Conservation (phyloP, 2,113 vertebrate species). For the Trematocara variabile region DNA sequence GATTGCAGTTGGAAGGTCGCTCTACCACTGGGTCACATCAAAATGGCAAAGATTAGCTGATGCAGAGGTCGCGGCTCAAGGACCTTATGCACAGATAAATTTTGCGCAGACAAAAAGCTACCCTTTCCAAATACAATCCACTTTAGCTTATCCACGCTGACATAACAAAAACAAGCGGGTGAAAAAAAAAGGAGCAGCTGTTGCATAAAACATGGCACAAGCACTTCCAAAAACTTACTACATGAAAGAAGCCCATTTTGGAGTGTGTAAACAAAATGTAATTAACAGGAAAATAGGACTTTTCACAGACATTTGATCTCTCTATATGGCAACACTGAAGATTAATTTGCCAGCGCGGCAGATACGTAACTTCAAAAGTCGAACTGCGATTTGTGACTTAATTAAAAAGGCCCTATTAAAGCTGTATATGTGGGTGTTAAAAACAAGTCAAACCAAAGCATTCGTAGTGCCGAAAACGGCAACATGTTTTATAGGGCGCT, state of each 20-base stretch:
- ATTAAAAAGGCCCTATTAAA: slow-evolving; percentile 46
- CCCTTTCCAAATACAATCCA: not conserved
- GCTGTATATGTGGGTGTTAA: not conserved
- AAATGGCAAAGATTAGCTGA: slow-evolving; percentile 17
- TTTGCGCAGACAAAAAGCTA: not conserved
- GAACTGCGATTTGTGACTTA: slow-evolving; percentile 39
- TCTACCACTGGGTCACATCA: not conserved
- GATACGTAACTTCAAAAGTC: slow-evolving; percentile 19
- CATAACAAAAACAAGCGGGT: not conserved
- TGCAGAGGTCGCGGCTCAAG: not conserved
- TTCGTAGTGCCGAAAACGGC: not conserved
- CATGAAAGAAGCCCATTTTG: not conserved
- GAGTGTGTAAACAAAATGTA: slow-evolving; percentile 48
- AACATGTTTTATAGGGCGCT: not conserved
- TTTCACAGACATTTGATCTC: slow-evolving; percentile 41
- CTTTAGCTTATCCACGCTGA: not conserved
- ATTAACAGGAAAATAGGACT: slow-evolving; percentile 46
- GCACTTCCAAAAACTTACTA: not conserved
- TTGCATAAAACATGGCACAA: not conserved
- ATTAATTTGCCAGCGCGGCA: slow-evolving; percentile 37
- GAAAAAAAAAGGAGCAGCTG: not conserved
- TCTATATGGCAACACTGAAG: slow-evolving; percentile 4
- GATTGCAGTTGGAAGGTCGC: slow-evolving; percentile 2
- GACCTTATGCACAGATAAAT: not conserved
- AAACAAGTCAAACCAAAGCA: slow-evolving; percentile 17